Base-by-base conservation (phyloP, 2,888 invertebrate species). In the Drosophila leonis region DNA sequence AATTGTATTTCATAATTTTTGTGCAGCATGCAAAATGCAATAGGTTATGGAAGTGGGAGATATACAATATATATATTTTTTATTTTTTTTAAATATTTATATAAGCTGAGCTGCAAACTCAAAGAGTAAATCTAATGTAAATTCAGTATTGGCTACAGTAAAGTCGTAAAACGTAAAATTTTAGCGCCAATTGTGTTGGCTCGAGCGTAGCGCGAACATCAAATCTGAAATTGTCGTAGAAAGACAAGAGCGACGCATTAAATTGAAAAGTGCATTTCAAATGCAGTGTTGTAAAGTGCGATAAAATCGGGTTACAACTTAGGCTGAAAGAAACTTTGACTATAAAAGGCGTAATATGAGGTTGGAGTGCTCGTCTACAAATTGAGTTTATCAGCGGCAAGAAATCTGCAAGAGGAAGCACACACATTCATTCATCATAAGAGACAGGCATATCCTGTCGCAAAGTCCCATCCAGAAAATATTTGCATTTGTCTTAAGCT, bases 401-500 rank as follows among this genome's bases (percentile, higher is more conserved):
- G 72, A 80, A 75, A 84, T 87, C 85, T 69, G 52, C 52, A 72
- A 78, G 76, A 78, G 80, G 76, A 80, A 82, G 63, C 76, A 71
- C 70, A 84, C 70, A 82, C 72, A 83, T 76, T 80, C 82, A 84
- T 87, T 78, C 83, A 84, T 84, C 83, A 87, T 87, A 82, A 75
- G 82, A 78, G 72, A 42, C 78, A 75, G 54, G 37, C 54, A 54
- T 54, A 54, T 54, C 37, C 54, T 27, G 29, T n/a, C 27, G 62
- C 57, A 24, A 52, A n/a, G 24, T 24, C 20, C 35, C 41, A 42
- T n/a, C 12, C 27, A 55, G 75, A 74, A 79, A 84, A 76, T 84
- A 84, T 84, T 84, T 84, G 78, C 85, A 87, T 84, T 87, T 87
- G 84, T 76, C 88, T 87, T 82, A 75, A 84, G 82, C 85, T 82